Evolutionary conservation across 2,797 vertebrate genomes (phyloP).

Genomic region (Microchirus variegatus): DNA sequence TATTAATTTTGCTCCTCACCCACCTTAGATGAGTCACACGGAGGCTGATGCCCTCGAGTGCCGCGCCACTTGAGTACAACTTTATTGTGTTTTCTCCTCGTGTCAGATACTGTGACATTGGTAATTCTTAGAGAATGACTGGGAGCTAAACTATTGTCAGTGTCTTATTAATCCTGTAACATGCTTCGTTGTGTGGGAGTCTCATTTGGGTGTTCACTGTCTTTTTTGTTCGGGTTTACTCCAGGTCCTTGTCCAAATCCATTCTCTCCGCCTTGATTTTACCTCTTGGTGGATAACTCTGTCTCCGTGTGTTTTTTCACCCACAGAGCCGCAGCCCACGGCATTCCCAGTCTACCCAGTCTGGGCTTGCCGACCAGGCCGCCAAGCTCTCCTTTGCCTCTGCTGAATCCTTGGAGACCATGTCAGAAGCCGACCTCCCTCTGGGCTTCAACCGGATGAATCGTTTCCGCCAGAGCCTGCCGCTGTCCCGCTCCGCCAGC

Average conservation of each 20-base stretch:
- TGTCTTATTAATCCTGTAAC: constrained; percentile 66
- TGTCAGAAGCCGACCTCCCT: constrained; percentile 97
- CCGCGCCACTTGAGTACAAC: constrained; percentile 20
- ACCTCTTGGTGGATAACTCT: constrained; percentile 41
- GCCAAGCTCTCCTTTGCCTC: constrained; percentile 97
- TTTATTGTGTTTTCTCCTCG: constrained; percentile 24
- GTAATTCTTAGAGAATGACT: constrained; percentile 60
- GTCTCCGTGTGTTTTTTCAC: constrained; percentile 32
- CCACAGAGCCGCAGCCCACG: constrained; percentile 93
- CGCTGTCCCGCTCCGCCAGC: constrained; percentile 94
- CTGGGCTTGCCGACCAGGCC: constrained; percentile 95
- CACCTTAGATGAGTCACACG: constrained; percentile 32
- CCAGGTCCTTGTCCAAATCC: constrained; percentile 50
- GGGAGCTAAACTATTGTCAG: constrained; percentile 58
- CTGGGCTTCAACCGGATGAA: constrained; percentile 97
- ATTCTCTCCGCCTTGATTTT: constrained; percentile 52
- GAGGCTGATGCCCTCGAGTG: constrained; percentile 15
- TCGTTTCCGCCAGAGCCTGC: constrained; percentile 96
- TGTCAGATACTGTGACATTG: constrained; percentile 39
- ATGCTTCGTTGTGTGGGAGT: constrained; percentile 56
- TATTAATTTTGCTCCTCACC: constrained; percentile 11
- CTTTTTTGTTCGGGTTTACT: constrained; percentile 46
- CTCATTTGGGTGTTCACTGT: constrained; percentile 52
- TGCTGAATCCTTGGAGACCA: constrained; percentile 96
- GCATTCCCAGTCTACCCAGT: constrained; percentile 95